Conservation (phyloP, 92 coral and sea anemone genomes). For the Ricordea florida region DNA sequence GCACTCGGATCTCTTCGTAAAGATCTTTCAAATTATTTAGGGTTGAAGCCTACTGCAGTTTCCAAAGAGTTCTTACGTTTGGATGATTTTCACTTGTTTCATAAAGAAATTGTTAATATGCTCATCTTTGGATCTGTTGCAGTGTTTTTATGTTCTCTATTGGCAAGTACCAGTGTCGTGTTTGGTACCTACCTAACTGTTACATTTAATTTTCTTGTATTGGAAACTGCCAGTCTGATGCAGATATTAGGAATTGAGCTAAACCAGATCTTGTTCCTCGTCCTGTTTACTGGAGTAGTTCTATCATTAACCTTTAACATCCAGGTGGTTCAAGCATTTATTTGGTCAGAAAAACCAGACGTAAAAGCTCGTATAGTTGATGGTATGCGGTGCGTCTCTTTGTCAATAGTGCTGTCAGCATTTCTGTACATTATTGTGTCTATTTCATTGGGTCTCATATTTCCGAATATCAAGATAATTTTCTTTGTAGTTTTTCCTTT, state of each 20-base stretch:
- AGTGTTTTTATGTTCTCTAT: too few species aligned
- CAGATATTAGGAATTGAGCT: background rate
- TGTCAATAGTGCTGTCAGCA: background rate
- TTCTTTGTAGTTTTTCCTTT: conserved; percentile 6
- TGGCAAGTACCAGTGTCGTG: too few species aligned
- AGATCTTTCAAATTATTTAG: too few species aligned
- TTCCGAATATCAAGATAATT: background rate
- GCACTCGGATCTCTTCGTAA: too few species aligned
- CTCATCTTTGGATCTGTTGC: too few species aligned
- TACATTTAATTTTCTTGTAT: background rate
- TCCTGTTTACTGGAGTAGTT: background rate
- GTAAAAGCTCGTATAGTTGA: background rate
- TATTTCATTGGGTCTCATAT: conserved; percentile 27
- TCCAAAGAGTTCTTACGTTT: too few species aligned
- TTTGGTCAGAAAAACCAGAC: background rate
- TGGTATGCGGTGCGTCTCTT: background rate
- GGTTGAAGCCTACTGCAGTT: too few species aligned
- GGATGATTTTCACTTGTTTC: background rate
- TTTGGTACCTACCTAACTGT: background rate
- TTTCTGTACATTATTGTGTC: background rate
- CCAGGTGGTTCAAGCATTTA: conserved; percentile 9
- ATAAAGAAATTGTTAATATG: background rate
- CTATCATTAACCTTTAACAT: conserved; percentile 6
- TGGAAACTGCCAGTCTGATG: conserved; percentile 22
- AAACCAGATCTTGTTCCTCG: conserved; percentile 23